Evolutionary conservation across 2,113 vertebrate genomes (phyloP).

Genomic region (Hassar affinis): DNA sequence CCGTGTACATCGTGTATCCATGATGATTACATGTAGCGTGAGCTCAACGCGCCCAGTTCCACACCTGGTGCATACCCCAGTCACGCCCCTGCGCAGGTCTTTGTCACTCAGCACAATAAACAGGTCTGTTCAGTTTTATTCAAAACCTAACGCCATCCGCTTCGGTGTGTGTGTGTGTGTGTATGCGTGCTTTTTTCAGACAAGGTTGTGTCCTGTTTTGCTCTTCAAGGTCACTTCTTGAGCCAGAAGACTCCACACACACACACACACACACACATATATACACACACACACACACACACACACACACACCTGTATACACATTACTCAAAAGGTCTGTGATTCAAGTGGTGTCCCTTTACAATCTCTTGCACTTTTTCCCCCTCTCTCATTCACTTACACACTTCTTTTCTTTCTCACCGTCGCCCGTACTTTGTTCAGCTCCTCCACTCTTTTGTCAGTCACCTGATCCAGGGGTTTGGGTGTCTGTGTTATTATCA

Average conservation of each 20-base stretch:
- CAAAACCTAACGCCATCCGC: no score
- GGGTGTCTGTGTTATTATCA: background rate
- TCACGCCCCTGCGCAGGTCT: no score
- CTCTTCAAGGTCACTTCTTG: background rate
- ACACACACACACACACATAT: background rate
- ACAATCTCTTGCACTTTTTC: background rate
- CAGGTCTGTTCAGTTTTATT: no score
- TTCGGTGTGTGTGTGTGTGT: no score
- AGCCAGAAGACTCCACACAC: slow-evolving; percentile 3
- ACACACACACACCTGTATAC: background rate
- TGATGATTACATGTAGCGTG: no score
- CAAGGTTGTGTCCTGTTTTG: background rate
- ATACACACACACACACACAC: background rate
- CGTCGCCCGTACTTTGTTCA: background rate
- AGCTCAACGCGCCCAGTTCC: no score
- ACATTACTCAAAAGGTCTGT: background rate
- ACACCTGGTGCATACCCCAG: no score
- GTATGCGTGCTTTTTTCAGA: no score
- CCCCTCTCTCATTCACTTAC: background rate
- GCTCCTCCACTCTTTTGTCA: background rate
- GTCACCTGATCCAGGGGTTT: background rate
- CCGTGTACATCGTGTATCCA: no score
- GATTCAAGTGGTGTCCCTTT: background rate
- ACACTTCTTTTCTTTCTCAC: background rate
- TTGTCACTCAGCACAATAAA: no score